Evolutionary conservation across 1,140 invertebrate species (phyloP).

Genomic region (Leptonema lineaticorne): DNA sequence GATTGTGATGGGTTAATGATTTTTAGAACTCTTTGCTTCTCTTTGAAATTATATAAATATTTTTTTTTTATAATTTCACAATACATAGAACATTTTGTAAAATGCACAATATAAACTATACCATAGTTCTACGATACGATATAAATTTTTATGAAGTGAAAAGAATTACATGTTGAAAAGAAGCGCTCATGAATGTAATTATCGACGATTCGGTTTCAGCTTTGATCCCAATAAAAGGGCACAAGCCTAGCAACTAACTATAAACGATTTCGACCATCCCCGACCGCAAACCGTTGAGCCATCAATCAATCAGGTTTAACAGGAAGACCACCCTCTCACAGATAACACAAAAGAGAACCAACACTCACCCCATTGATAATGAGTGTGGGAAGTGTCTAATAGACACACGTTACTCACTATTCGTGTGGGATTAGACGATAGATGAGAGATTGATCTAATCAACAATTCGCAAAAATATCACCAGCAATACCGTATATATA

Average conservation of each 20-base stretch:
- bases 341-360: conserved; percentile 23
- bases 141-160: background rate
- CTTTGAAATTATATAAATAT: no score
- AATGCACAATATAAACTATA: background rate
- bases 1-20: no score
- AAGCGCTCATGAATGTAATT: no score
- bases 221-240: background rate
- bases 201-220: background rate
- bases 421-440: conserved; percentile 16
- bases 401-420: conserved; percentile 38
- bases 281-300: conserved; percentile 16
- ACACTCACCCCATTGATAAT: conserved; percentile 34
- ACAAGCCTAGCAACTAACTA: background rate
- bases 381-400: conserved; percentile 39
- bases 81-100: background rate
- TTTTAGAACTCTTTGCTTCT: no score
- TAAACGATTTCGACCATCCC: conserved; percentile 14
- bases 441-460: conserved; percentile 26
- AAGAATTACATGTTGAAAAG: background rate
- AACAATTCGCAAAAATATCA: background rate
- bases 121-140: background rate
- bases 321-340: conserved; percentile 23
- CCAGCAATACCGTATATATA: background rate
- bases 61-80: no score
- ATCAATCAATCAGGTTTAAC: conserved; percentile 36